Evolutionary conservation across 2,113 vertebrate species (phyloP).

Genomic region (Neolamprologus brichardi): DNA sequence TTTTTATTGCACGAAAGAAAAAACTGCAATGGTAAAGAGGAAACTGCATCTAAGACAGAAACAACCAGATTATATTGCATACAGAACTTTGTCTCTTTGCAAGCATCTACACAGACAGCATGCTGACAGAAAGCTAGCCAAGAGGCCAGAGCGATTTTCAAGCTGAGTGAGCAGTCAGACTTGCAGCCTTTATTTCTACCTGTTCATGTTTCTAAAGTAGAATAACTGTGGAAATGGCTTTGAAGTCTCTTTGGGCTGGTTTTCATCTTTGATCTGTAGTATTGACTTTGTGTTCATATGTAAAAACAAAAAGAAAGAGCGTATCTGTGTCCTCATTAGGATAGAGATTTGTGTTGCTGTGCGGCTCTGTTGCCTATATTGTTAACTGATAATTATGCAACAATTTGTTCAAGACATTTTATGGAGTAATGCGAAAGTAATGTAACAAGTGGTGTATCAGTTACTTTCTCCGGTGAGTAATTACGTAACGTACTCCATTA

Average conservation of each 20-base stretch:
- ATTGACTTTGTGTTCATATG: background rate
- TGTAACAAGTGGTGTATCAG: background rate
- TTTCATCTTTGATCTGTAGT: background rate
- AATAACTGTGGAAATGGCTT: background rate
- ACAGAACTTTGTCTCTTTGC: background rate
- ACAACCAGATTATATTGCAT: background rate
- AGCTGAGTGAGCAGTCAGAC: background rate
- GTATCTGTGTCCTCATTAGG: background rate
- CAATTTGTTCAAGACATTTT: background rate
- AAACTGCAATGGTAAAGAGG: background rate
- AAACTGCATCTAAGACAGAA: background rate
- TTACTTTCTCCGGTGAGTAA: background rate
- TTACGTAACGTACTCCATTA: background rate
- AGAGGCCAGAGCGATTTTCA: background rate
- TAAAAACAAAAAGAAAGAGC: background rate
- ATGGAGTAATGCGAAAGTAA: background rate
- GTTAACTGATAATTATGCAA: background rate
- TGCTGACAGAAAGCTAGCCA: background rate
- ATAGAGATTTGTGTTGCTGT: background rate
- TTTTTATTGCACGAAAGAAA: background rate
- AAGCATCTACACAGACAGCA: background rate
- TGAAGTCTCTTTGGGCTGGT: background rate
- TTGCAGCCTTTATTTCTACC: background rate
- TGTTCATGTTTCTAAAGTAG: background rate
- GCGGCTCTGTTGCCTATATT: background rate